Evolutionary conservation across 2,888 invertebrate genomes (phyloP).

Genomic region (Caenorhabditis sp.): DNA sequence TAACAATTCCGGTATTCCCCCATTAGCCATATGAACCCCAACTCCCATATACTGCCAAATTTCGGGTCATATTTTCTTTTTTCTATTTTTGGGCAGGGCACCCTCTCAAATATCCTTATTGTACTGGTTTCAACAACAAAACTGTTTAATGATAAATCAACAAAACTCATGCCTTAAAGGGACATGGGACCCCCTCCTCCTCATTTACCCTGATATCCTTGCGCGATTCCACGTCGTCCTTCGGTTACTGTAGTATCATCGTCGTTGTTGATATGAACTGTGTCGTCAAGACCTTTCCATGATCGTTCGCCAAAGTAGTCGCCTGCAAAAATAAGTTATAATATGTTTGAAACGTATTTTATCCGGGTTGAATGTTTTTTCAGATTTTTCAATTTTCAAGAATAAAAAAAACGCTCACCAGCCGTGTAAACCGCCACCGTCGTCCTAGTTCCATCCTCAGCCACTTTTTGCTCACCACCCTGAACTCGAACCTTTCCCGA

Average conservation of each 20-base stretch:
- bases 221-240: slow-evolving; percentile 63
- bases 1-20: slow-evolving; percentile 36
- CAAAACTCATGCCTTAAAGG: slow-evolving; percentile 8
- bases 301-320: slow-evolving; percentile 78
- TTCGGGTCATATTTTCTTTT: neutral
- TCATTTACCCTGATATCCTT: slow-evolving; percentile 18
- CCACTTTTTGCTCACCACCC: slow-evolving; percentile 15
- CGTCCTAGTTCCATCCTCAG: slow-evolving; percentile 29
- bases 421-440: slow-evolving; percentile 50
- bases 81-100: neutral
- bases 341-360: neutral
- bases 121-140: neutral
- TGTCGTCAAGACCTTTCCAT: slow-evolving; percentile 87
- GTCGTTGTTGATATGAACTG: slow-evolving; percentile 75
- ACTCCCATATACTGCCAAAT: neutral
- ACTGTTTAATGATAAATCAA: neutral
- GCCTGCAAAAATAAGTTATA: slow-evolving; percentile 70
- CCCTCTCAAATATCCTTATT: neutral
- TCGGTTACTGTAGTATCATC: slow-evolving; percentile 49
- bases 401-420: slow-evolving; percentile 14
- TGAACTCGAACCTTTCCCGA: slow-evolving; percentile 61
- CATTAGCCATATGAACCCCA: neutral
- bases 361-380: neutral
- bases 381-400: neutral
- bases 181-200: too few species aligned